A percentile compares a stretch with the other conserved stretches of the same genome.
Conservation (phyloP, 2,797 vertebrate genomes). For the Odontamblyopus rebecca region DNA sequence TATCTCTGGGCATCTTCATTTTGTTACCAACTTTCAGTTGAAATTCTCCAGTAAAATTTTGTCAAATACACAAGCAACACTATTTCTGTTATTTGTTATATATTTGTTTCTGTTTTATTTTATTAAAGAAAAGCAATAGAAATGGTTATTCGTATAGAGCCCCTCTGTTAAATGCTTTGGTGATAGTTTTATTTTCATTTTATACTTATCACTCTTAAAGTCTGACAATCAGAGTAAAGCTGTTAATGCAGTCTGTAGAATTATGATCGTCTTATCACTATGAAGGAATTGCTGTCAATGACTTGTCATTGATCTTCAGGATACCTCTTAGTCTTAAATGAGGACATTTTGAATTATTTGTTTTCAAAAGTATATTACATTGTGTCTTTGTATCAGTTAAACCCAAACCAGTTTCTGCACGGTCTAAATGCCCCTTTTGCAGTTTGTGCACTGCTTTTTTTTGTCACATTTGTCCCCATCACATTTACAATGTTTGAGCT, state of each 20-base stretch:
- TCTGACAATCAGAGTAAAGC: constrained; percentile 15
- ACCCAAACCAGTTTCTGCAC: background rate
- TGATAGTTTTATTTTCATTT: background rate
- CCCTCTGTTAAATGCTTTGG: background rate
- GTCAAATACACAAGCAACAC: constrained; percentile 28
- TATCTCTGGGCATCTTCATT: constrained; percentile 30
- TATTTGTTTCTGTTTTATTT: constrained; percentile 15
- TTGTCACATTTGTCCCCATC: background rate
- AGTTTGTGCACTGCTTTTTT: background rate
- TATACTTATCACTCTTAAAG: background rate
- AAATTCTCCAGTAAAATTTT: constrained; percentile 24
- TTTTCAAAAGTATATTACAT: background rate
- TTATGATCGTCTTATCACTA: background rate
- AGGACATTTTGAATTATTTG: background rate
- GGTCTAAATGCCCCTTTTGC: background rate
- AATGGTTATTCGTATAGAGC: background rate
- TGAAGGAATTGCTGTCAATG: background rate
- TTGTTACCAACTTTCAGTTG: constrained; percentile 18
- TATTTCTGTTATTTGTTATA: constrained; percentile 20
- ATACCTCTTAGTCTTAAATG: background rate
- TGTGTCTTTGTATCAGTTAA: background rate
- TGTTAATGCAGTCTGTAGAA: constrained; percentile 1
- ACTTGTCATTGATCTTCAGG: background rate
- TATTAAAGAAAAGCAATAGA: constrained; percentile 13
- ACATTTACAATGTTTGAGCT: background rate